Conservation (phyloP, 1,140 invertebrate genomes). For the Brachionus angularis region DNA sequence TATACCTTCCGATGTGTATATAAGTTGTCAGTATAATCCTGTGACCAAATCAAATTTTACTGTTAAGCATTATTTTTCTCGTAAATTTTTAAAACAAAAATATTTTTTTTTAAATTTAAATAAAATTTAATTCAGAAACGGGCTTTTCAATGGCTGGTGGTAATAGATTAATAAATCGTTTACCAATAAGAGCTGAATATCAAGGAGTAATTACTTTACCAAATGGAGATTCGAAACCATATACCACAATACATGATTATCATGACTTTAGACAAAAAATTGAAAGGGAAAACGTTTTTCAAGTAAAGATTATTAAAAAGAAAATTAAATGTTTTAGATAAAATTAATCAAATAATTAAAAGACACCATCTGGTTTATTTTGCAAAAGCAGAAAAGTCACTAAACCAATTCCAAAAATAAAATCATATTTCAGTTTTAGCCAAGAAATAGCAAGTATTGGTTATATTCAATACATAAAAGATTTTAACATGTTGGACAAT, state of each 20-base stretch:
- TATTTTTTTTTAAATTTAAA: neutral
- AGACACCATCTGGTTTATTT: slow-evolving; percentile 28
- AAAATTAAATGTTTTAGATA: neutral
- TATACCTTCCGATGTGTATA: slow-evolving; percentile 34
- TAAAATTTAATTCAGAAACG: neutral
- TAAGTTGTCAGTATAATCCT: slow-evolving; percentile 21
- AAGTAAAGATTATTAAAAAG: neutral
- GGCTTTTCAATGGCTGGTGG: neutral
- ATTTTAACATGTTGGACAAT: slow-evolving; percentile 2
- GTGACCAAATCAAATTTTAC: neutral
- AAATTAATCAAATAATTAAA: neutral
- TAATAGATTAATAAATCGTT: neutral
- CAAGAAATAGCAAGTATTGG: slow-evolving; percentile 31
- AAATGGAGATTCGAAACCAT: neutral
- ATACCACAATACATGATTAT: slow-evolving; percentile 4
- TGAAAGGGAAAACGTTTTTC: neutral
- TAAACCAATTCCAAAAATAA: neutral
- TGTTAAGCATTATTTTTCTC: slow-evolving; percentile 19
- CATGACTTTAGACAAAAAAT: slow-evolving; percentile 20
- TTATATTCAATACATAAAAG: slow-evolving; percentile 40
- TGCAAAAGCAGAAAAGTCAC: slow-evolving; percentile 15
- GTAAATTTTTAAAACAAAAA: slow-evolving; percentile 3
- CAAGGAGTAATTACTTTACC: neutral
- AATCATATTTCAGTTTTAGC: neutral
- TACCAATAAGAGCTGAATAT: slow-evolving; percentile 9